These are phyloP conservation scores for Sinosuthora webbiana DNA, from an alignment of 2,113 vertebrate species.

Conservation along the genomic window DNA sequence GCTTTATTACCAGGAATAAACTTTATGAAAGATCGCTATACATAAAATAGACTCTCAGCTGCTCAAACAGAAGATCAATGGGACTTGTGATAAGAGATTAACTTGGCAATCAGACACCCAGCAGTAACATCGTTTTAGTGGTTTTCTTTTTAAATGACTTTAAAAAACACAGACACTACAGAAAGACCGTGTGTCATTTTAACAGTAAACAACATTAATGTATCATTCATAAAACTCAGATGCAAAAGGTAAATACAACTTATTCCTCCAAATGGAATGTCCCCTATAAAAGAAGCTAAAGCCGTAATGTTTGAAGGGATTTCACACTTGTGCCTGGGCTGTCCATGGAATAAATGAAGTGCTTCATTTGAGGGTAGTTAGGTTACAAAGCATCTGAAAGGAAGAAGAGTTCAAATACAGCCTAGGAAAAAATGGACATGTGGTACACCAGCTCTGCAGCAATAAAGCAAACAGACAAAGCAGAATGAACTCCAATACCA, in stretches of 20 bases:
- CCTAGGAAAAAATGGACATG: conserved; percentile 61
- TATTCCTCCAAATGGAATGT: conserved; percentile 32
- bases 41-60: conserved; percentile 80
- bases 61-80: conserved; percentile 81
- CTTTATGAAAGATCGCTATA: conserved; percentile 78
- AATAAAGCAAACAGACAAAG: conserved; percentile 19
- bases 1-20: conserved; percentile 82
- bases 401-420: conserved; percentile 58
- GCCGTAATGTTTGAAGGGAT: conserved; percentile 61
- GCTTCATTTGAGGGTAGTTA: conserved; percentile 64
- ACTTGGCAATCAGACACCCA: conserved; percentile 72
- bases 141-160: conserved; percentile 37
- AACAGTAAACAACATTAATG: neutral
- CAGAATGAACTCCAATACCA: neutral
- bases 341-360: conserved; percentile 50
- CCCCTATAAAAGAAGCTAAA: conserved; percentile 36
- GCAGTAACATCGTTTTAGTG: neutral
- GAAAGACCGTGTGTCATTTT: neutral
- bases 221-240: neutral
- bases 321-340: conserved; percentile 67
- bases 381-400: conserved; percentile 65
- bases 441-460: conserved; percentile 31
- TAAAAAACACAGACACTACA: neutral
- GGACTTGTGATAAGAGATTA: conserved; percentile 79
- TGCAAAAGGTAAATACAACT: neutral